Evolutionary conservation across 2,797 vertebrate species (phyloP).

Genomic region (Odontamblyopus rebecca): DNA sequence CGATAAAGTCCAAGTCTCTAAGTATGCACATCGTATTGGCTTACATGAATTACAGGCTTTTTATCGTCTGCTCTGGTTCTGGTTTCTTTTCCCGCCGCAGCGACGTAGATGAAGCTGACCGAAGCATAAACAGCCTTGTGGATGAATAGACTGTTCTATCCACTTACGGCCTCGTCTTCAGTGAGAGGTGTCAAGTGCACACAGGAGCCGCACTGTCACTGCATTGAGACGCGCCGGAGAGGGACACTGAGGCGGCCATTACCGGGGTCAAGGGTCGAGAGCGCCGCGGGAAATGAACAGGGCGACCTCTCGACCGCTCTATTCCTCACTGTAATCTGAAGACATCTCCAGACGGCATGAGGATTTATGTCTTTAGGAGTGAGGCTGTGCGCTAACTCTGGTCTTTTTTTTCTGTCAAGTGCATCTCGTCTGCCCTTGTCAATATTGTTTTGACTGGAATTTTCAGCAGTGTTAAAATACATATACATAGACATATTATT

Average conservation of each 20-base stretch:
- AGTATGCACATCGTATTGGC: too few species aligned
- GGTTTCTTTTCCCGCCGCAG: neutral
- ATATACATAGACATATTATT: too few species aligned
- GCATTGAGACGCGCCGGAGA: neutral
- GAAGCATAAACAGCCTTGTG: neutral
- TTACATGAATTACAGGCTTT: too few species aligned
- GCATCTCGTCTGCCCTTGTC: neutral
- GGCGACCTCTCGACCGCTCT: neutral
- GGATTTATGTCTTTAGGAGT: neutral
- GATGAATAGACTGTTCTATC: neutral
- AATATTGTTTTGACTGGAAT: too few species aligned
- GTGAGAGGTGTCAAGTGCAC: neutral
- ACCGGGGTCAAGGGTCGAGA: slow-evolving; percentile 11
- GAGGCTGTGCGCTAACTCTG: neutral
- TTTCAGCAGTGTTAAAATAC: too few species aligned
- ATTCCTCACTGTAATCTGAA: neutral
- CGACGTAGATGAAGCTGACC: neutral
- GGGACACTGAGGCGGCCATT: slow-evolving; percentile 8
- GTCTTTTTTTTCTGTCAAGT: neutral
- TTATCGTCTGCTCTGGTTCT: neutral
- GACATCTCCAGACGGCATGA: neutral
- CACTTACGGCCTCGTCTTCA: neutral
- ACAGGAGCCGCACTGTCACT: slow-evolving; percentile 12
- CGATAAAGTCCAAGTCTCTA: too few species aligned
- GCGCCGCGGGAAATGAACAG: slow-evolving; percentile 1